Percentiles rank a stretch among this genome's conserved stretches.
Conservation (phyloP, 2,113 vertebrate genomes). For the Myanophis thanlyinensis region DNA sequence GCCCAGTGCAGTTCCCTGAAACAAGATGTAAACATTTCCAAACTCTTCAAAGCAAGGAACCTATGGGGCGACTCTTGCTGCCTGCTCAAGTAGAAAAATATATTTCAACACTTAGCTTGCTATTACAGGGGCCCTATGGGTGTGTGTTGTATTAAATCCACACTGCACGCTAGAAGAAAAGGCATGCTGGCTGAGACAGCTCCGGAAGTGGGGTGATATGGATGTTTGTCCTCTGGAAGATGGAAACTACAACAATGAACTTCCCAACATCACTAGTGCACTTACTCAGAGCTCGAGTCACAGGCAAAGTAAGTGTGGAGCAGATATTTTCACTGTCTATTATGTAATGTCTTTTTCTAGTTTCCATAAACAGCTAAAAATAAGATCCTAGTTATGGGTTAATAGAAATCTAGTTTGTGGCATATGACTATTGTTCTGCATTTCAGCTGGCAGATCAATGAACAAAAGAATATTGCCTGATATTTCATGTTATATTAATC, state of each 20-base stretch:
- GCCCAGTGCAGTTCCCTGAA: constrained; percentile 11
- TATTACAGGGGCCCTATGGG: constrained; percentile 92
- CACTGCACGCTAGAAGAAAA: constrained; percentile 98
- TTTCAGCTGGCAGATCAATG: not conserved
- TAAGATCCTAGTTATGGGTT: accelerated
- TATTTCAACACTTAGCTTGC: constrained; percentile 21
- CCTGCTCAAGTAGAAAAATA: constrained; percentile 12
- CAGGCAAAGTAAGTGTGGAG: constrained; percentile 81
- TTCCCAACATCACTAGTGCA: constrained; percentile 96
- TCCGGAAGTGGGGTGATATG: constrained; percentile 95
- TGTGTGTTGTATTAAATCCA: constrained; percentile 96
- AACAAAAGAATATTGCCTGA: not conserved
- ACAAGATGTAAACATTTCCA: constrained; percentile 30
- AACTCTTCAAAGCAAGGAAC: constrained; percentile 32
- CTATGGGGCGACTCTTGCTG: not conserved
- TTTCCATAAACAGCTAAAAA: not conserved
- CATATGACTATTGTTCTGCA: not conserved
- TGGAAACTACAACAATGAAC: constrained; percentile 94
- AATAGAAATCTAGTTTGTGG: not conserved
- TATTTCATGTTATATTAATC: not conserved
- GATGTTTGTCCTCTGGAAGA: constrained; percentile 97
- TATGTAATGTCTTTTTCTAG: not conserved
- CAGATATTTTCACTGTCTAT: not conserved
- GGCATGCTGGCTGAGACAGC: constrained; percentile 90
- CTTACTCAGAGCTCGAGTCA: constrained; percentile 88